phyloP scores from a whole-genome alignment of 2,888 invertebrate species.

The Euproctis similis region DNA sequence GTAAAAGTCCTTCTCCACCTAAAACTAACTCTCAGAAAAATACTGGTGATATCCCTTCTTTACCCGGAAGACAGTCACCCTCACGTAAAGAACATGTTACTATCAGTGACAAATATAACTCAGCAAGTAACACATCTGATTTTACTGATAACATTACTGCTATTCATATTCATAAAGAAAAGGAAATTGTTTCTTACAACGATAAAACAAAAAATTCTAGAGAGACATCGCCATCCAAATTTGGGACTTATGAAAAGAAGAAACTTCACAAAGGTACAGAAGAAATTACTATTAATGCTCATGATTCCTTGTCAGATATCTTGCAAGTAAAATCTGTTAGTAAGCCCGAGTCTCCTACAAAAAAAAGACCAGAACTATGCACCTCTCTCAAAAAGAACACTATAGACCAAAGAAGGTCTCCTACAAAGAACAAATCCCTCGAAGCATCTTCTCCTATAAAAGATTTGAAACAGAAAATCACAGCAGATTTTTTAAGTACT shows the following conservation, averaged over 20 bases:
- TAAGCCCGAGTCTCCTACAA: slow-evolving; percentile 10
- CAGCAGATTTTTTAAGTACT: slow-evolving; percentile 44
- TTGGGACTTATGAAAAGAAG: slow-evolving; percentile 33
- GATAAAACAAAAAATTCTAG: slow-evolving; percentile 12
- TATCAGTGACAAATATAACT: slow-evolving; percentile 23
- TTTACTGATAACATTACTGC: slow-evolving; percentile 14
- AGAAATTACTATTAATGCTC: slow-evolving; percentile 17
- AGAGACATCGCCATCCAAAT: slow-evolving; percentile 31
- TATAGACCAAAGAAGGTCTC: slow-evolving; percentile 23
- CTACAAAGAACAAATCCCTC: slow-evolving; percentile 31
- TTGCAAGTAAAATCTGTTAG: slow-evolving; percentile 23
- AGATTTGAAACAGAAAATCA: slow-evolving; percentile 38
- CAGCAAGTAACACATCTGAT: slow-evolving; percentile 15
- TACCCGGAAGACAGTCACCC: slow-evolving; percentile 29
- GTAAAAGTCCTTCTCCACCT: not conserved
- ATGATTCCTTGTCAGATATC: slow-evolving; percentile 22
- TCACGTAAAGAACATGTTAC: slow-evolving; percentile 39
- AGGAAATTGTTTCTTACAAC: not conserved
- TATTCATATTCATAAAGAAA: slow-evolving; percentile 8
- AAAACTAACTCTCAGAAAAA: slow-evolving; percentile 28
- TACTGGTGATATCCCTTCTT: slow-evolving; percentile 10
- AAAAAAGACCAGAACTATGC: slow-evolving; percentile 5
- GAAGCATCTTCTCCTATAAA: slow-evolving; percentile 33
- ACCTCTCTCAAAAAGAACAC: slow-evolving; percentile 12
- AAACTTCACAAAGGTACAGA: slow-evolving; percentile 16